Base-by-base conservation (phyloP, 2,888 invertebrate genomes). In the Archaeoteleia sp. region DNA sequence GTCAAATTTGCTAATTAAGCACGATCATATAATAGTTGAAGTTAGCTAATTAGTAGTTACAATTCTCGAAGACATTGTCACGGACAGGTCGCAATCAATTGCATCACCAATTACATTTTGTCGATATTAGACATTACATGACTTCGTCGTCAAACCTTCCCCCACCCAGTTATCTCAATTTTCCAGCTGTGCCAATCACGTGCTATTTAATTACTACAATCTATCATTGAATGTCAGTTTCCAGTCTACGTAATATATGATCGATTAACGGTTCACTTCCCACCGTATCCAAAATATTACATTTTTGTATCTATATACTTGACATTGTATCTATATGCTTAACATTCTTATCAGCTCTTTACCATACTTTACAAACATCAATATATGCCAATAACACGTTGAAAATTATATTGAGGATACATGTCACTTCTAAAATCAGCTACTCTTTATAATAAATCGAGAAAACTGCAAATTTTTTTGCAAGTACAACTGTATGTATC, bases 181-280 rank as follows among this genome's bases (percentile, higher is more conserved):
- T 78, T 78, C 78, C 71, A 68, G 74, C 71, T 73, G 62, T 74
- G 71, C 72, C 75, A 82, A 82, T 83, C 82, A 74, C 78, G 76
- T 77, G 79, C 82, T 84, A 84, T 83, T 84, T 82, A 83, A 83
- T 84, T 83, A 82, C 79, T 71, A 77, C 78, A 81, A 84, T 84
- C 83, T 80, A 84, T 84, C 84, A 84, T 76, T 73, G 71, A 69
- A 73, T 78, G 83, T 84, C 83, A 77, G 78, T 73, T 73, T 69
- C 75, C 80, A 79, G 78, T 80, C 80, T 82, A 82, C 51, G 30
- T 82, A 82, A 82, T 80, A 78, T 76, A 81, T 80, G 83, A 84
- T 84, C 83, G 83, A 84, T 82, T 77, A 76, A 68, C 63, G 57
- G 69, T 70, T 69, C 71, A 71, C 71, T 67, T 72, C 61, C 55